phyloP scores from a whole-genome alignment of 1,140 invertebrate species.

The Zaprionus kolodkinae region DNA sequence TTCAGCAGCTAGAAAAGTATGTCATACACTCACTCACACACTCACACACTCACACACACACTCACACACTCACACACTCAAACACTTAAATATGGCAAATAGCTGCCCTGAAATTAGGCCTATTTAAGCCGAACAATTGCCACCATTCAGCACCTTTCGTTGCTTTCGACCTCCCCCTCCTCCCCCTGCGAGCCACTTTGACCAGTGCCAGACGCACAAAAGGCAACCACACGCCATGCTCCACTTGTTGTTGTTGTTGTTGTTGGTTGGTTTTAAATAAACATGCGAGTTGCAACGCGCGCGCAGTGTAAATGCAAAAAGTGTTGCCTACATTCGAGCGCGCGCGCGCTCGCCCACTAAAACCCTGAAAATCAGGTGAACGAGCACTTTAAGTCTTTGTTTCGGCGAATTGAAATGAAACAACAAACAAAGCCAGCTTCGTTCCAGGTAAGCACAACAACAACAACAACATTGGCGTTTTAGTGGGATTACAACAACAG shows the following conservation, averaged over 20 bases:
- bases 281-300: no score
- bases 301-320: constrained; percentile 36
- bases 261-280: constrained; percentile 70
- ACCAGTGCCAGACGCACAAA: constrained; percentile 40
- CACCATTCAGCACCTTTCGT: constrained; percentile 30
- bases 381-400: constrained; percentile 80
- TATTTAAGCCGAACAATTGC: constrained; percentile 66
- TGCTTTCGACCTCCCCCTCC: neutral
- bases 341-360: constrained; percentile 49
- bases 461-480: constrained; percentile 48
- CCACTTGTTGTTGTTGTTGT: constrained; percentile 2
- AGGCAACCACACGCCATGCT: constrained; percentile 31
- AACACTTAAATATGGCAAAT: constrained; percentile 44
- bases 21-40: constrained; percentile 20
- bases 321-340: constrained; percentile 46
- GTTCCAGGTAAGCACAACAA: constrained; percentile 25
- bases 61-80: constrained; percentile 25
- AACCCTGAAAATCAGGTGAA: constrained; percentile 76
- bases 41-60: constrained; percentile 18
- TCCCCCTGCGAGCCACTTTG: constrained; percentile 8
- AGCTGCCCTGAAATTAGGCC: constrained; percentile 58
- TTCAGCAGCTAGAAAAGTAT: constrained; percentile 29
- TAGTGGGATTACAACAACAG: constrained; percentile 66
- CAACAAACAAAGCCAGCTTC: constrained; percentile 70
- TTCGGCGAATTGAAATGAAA: constrained; percentile 79